Evolutionary conservation across 2,888 invertebrate species (phyloP), one percentile per base, ranked within the genome.

Genomic region (Limulus polyphemus): DNA sequence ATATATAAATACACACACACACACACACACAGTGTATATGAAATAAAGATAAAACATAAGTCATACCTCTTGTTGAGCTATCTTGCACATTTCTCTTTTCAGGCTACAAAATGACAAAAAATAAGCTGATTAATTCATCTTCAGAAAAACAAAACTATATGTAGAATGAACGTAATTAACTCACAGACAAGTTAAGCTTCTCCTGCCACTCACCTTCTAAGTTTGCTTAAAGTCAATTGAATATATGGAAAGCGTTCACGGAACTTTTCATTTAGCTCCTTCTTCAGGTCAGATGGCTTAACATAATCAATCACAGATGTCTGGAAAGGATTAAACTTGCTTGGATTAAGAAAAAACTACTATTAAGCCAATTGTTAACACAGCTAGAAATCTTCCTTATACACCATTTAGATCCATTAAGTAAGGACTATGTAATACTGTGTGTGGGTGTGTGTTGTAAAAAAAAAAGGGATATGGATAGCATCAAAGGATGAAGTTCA

Each of bases 261-360:
- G 74, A 98, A 98, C 77, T 95, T 94, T 74, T 97, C 97, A 77
- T 98, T 98, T 56, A 98, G 81, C 77, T 97, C 95, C 75, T 92
- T 92, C 78, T 98, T 98, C 70, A 97, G 79, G 76, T 95, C 94
- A 50, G 91, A 90, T 14, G 97, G 94, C 69, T 91, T 86, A 9
- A 94, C 94, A 75, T 97, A 95, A 77, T 95, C 94, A 71, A 97
- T 95, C 56, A 97, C 90, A 1, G 95, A 95, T 1, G 93, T 92
- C 83, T 83, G 75, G 63, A 74, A 74, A 68, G 65, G 61, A 32
- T 32, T 32, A 32, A 32, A 32, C 32, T 32, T 32, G 32, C 32
- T 32, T 32, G 32, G 32, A 32, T 32, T 32, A 32, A 32, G 32
- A 32, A 32, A 58, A 48, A 57, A 17, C 65, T 63, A 66, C 67